Conservation (phyloP, 2,888 invertebrate species). For the Scaptomyza polygonia region DNA sequence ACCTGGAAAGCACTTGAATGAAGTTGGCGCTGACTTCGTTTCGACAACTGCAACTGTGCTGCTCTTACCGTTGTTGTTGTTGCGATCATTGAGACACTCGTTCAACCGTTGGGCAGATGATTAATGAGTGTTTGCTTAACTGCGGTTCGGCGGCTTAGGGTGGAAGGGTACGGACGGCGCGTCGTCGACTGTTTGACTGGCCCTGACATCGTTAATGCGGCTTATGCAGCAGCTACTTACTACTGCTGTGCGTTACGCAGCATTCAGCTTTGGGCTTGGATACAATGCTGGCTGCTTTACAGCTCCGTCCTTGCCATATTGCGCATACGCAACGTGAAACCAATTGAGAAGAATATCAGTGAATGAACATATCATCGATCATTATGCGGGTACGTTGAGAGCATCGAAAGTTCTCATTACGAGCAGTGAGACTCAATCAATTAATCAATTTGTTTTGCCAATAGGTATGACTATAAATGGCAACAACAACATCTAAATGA, state of each 20-base stretch:
- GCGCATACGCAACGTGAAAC: conserved; percentile 54
- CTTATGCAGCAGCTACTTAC: conserved; percentile 37
- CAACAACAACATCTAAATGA: conserved; percentile 47
- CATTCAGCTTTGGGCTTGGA: conserved; percentile 30
- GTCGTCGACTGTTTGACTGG: conserved; percentile 22
- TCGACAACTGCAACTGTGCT: conserved; percentile 28
- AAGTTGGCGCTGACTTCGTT: conserved; percentile 47
- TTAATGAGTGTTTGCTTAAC: conserved; percentile 46
- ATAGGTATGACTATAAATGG: conserved; percentile 73
- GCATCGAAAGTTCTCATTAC: conserved; percentile 38
- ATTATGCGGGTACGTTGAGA: conserved; percentile 12
- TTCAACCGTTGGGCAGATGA: conserved; percentile 45
- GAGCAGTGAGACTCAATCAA: conserved; percentile 43
- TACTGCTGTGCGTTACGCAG: conserved; percentile 53
- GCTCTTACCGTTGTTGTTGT: conserved; percentile 12
- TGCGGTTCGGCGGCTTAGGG: not conserved
- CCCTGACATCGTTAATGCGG: conserved; percentile 52
- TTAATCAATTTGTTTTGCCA: conserved; percentile 78
- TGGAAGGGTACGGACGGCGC: not conserved
- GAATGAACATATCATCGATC: conserved; percentile 35
- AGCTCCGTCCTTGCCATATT: conserved; percentile 40
- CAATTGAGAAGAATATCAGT: not conserved
- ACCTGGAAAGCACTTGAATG: conserved; percentile 67
- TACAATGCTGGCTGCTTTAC: not conserved
- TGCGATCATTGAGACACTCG: conserved; percentile 39